Conservation (phyloP, 2,113 vertebrate genomes). For the Ciconia maguari region DNA sequence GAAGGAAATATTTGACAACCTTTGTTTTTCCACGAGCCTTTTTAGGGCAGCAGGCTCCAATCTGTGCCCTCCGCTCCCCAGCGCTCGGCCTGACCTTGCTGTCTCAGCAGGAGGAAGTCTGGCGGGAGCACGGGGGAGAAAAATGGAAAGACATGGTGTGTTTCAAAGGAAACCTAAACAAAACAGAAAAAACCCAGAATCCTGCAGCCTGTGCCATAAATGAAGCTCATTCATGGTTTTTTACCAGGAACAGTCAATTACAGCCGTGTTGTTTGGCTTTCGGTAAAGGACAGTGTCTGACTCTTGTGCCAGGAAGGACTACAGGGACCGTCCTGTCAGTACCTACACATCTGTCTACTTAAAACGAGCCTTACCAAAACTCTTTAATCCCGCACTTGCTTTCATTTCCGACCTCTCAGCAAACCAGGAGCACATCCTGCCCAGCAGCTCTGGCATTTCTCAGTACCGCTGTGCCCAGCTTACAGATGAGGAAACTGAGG, state of each 20-base stretch:
- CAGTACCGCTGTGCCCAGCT: not conserved
- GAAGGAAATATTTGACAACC: constrained; percentile 64
- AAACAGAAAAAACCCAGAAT: constrained; percentile 59
- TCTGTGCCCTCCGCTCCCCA: constrained; percentile 40
- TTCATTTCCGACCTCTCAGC: not conserved
- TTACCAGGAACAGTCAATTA: constrained; percentile 48
- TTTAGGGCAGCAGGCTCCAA: constrained; percentile 64
- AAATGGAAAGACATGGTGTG: constrained; percentile 39
- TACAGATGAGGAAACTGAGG: constrained; percentile 14
- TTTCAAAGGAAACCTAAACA: constrained; percentile 57
- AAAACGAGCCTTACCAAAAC: not conserved
- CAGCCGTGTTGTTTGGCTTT: constrained; percentile 18
- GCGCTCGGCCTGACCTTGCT: constrained; percentile 48
- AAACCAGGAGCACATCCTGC: not conserved
- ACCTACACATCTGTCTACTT: not conserved
- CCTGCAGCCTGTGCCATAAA: constrained; percentile 50
- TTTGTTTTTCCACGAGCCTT: constrained; percentile 70
- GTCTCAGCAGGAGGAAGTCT: constrained; percentile 58
- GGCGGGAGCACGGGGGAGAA: not conserved
- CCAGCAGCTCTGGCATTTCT: not conserved
- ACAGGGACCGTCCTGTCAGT: not conserved
- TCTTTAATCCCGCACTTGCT: not conserved
- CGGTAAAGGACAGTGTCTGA: constrained; percentile 5
- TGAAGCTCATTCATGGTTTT: constrained; percentile 53
- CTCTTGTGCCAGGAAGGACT: constrained; percentile 8